Conservation (phyloP, 2,888 invertebrate genomes). For the Teleiodes luculella region DNA sequence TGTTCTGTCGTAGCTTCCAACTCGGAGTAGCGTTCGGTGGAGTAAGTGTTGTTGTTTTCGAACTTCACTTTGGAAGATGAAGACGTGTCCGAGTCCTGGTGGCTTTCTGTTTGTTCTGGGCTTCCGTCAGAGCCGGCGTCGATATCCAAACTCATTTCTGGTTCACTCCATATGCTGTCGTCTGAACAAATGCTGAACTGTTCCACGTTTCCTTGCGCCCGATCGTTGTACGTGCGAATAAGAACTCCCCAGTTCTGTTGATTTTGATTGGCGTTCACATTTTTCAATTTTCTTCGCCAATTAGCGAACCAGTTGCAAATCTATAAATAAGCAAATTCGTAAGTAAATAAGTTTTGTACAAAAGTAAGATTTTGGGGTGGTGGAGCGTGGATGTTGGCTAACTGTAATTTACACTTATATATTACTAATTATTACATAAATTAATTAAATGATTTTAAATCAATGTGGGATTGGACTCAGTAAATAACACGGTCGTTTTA, state of each 20-base stretch:
- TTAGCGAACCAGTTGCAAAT: constrained; percentile 92
- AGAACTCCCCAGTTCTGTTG: constrained; percentile 86
- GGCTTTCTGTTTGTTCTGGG: constrained; percentile 44
- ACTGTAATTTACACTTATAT: too few relatives aligned
- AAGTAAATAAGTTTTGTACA: background rate
- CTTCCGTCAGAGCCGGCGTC: constrained; percentile 47
- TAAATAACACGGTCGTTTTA: constrained; percentile 34
- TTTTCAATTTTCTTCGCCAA: constrained; percentile 87
- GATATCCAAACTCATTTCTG: constrained; percentile 58
- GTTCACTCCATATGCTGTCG: constrained; percentile 88
- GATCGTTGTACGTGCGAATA: constrained; percentile 84
- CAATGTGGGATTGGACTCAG: too few relatives aligned
- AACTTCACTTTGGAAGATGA: constrained; percentile 50
- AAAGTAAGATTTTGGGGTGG: too few relatives aligned
- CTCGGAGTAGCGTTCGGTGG: constrained; percentile 20
- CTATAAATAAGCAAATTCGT: constrained; percentile 51
- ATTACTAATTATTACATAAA: too few relatives aligned
- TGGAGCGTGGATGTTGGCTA: too few relatives aligned
- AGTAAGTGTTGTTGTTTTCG: constrained; percentile 57
- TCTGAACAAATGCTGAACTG: constrained; percentile 88
- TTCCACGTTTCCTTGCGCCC: constrained; percentile 87
- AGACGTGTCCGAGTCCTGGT: constrained; percentile 54
- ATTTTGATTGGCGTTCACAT: constrained; percentile 83
- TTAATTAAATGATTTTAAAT: background rate
- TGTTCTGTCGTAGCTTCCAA: constrained; percentile 30